Evolutionary conservation across 2,113 vertebrate species (phyloP), one percentile per base, ranked within the genome.

Genomic region (Melanotaenia duboulayi): DNA sequence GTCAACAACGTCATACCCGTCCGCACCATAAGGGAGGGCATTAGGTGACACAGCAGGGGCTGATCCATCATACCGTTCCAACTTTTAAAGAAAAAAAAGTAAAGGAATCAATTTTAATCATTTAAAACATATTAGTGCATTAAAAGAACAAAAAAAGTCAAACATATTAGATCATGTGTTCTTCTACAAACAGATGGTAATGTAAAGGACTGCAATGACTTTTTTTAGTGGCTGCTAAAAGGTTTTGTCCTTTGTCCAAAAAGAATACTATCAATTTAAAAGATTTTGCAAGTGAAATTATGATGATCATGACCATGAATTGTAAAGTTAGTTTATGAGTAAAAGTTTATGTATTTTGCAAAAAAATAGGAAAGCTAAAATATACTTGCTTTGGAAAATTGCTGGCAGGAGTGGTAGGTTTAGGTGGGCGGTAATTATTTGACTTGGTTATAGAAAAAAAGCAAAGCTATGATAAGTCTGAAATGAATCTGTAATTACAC

Each of bases 21-120:
- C 97, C 0, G 94, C 92, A 52, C 96, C 95, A 0, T 94, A 96
- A 84, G 96, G 95, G 74, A 97, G 92, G 0, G 96, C 96, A 56
- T 95, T 97, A 70, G 97, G 96, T 10, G 96, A 96, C 87, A 96
- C 95, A 0, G 97, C 96, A 7, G 96, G 94, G 80, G 95, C 96
- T 80, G 81, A 95, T 86, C 92, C 91, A 44, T 94, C 93, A 2
- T 87, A 86, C 37, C 92, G 89, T 74, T 99, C 97, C 86, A 95
- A 46, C 74, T 97, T 92, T 44, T 17, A 0, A 65, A 58, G 56
- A 69, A 19, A 65, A 50, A 55, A 62, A 6, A 46, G 19, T 7
- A 46, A 28, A 24, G 13, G 7, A 39, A 60, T 17, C 9, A 8
- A 19, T 19, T 20, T 63, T 48, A 20, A 49, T 42, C 14, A 11